Evolutionary conservation across 1,140 invertebrate genomes (phyloP).

Genomic region (Drosophila neocordata): DNA sequence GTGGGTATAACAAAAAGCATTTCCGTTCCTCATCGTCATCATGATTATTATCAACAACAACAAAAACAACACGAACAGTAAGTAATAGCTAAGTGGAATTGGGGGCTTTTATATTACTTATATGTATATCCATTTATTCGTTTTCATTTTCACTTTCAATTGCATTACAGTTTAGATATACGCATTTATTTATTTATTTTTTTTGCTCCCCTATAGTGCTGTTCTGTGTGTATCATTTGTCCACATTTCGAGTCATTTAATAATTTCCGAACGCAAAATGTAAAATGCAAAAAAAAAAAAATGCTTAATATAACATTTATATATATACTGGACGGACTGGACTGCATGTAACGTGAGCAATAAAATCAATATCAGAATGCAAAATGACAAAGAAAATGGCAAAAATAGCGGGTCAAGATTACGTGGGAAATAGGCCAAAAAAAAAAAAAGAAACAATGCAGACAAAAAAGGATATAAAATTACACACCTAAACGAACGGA

Average conservation of each 20-base stretch:
- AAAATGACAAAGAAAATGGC: conserved; percentile 14
- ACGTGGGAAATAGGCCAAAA: conserved; percentile 56
- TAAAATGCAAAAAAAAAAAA: conserved; percentile 3
- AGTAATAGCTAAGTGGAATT: conserved; percentile 19
- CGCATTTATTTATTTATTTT: conserved; percentile 13
- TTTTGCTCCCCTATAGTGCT: conserved; percentile 18
- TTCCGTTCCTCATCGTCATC: conserved; percentile 55
- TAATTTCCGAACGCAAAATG: conserved; percentile 13
- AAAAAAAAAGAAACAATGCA: background rate
- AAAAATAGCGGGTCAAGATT: conserved; percentile 51
- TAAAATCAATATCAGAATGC: conserved; percentile 18
- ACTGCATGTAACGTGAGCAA: background rate
- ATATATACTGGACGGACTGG: background rate
- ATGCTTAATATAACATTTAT: background rate
- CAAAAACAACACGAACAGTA: background rate
- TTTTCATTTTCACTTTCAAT: conserved; percentile 68
- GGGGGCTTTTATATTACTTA: conserved; percentile 30
- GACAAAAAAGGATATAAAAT: conserved; percentile 26
- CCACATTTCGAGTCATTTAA: conserved; percentile 33
- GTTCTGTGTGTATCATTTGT: conserved; percentile 12
- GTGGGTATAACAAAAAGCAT: conserved; percentile 49
- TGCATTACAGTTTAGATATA: conserved; percentile 50
- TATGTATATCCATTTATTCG: background rate
- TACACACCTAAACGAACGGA: conserved; percentile 20
- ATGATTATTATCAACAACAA: conserved; percentile 2